phyloP scores from a whole-genome alignment of 2,888 invertebrate genomes.

The Lampropteryx suffumata region DNA sequence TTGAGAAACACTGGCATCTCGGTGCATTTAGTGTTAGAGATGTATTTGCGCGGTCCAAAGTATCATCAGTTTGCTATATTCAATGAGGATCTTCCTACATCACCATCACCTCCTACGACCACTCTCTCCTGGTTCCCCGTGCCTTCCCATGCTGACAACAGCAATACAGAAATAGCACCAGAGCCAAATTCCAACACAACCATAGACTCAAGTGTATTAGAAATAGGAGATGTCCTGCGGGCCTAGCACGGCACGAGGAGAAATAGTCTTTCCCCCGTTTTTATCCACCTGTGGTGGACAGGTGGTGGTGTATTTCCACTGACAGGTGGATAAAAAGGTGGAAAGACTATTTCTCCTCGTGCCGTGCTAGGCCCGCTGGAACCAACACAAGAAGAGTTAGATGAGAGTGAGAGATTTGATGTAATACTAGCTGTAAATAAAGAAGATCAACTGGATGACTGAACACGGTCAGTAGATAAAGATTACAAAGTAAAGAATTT shows the following conservation, averaged over 20 bases:
- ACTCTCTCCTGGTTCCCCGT: constrained; percentile 93
- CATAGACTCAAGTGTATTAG: constrained; percentile 88
- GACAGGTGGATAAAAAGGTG: too few species aligned
- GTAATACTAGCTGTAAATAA: constrained; percentile 80
- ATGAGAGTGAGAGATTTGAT: constrained; percentile 75
- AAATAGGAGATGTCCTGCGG: constrained; percentile 74
- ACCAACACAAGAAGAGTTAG: constrained; percentile 77
- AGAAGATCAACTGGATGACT: too few species aligned
- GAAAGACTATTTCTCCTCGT: too few species aligned
- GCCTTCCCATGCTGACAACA: constrained; percentile 85
- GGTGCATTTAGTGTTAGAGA: constrained; percentile 94
- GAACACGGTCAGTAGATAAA: too few species aligned
- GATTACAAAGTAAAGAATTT: too few species aligned
- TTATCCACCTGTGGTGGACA: too few species aligned
- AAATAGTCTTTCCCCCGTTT: too few species aligned
- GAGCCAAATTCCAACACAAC: constrained; percentile 91
- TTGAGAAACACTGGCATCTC: constrained; percentile 95
- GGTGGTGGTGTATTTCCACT: too few species aligned
- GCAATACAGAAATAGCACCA: constrained; percentile 86
- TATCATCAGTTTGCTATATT: constrained; percentile 93
- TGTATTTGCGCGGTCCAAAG: constrained; percentile 96
- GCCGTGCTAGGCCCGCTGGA: too few species aligned
- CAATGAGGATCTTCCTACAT: constrained; percentile 80
- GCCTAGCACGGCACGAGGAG: too few species aligned
- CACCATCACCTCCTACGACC: constrained; percentile 90